phyloP scores from a whole-genome alignment of 1,140 invertebrate species.

The Drosophila tsacasi region DNA sequence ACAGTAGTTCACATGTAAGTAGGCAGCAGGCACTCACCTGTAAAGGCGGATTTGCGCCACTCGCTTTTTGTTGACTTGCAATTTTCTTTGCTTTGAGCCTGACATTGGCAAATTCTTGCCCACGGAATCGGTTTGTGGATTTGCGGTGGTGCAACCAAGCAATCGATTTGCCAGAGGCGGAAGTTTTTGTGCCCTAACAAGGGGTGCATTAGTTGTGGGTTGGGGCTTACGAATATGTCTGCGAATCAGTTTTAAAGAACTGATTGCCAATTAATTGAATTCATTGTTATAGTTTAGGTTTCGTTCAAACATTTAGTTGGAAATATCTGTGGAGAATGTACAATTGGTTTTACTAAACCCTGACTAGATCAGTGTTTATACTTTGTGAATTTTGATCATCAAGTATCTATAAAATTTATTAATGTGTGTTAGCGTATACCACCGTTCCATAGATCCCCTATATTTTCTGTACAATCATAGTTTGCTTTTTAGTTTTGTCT shows the following conservation, averaged over 20 bases:
- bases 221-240: background rate
- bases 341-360: background rate
- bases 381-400: too few relatives aligned
- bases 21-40: conserved; percentile 22
- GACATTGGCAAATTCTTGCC: conserved; percentile 48
- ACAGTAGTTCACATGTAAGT: conserved; percentile 53
- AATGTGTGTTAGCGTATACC: background rate
- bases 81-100: conserved; percentile 24
- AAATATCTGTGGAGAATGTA: background rate
- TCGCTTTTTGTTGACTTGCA: conserved; percentile 40
- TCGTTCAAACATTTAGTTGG: background rate
- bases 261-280: background rate
- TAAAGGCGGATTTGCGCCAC: conserved; percentile 24
- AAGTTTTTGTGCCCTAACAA: conserved; percentile 26
- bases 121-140: conserved; percentile 29
- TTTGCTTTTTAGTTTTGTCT: conserved; percentile 9
- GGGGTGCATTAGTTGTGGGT: conserved; percentile 2
- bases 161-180: conserved; percentile 47
- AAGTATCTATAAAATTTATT: background rate
- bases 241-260: background rate
- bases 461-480: conserved; percentile 2
- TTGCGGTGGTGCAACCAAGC: conserved; percentile 19
- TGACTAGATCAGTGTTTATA: background rate
- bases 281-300: background rate
- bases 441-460: background rate